Percentiles rank a stretch among this genome's conserved stretches.
Evolutionary conservation across 2,797 vertebrate species (phyloP).

Genomic region (Myiotriccus ornatus): DNA sequence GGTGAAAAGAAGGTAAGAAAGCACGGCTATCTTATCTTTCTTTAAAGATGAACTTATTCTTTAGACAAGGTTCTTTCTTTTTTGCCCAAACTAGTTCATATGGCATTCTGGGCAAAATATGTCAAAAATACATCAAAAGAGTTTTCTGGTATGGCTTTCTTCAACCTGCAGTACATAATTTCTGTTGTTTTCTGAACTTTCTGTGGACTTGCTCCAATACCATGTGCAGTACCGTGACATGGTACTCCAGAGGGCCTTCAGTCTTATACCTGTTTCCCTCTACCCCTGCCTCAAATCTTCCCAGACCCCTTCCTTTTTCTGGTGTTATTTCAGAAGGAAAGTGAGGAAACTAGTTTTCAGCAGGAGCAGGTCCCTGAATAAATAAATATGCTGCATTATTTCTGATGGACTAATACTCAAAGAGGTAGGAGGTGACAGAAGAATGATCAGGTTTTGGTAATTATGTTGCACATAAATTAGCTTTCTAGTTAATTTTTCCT

Average conservation of each 20-base stretch:
- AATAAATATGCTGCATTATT: neutral
- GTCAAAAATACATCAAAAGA: neutral
- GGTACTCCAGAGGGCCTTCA: neutral
- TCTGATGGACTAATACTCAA: neutral
- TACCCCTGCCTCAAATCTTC: neutral
- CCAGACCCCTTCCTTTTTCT: neutral
- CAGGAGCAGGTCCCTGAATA: neutral
- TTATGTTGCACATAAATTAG: neutral
- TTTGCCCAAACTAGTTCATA: neutral
- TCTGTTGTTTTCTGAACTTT: neutral
- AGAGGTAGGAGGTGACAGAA: neutral
- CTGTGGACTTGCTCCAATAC: fast-evolving
- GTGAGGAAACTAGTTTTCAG: neutral
- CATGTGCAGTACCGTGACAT: fast-evolving
- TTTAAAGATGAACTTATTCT: neutral
- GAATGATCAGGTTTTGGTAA: neutral
- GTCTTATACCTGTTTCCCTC: neutral
- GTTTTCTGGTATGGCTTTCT: neutral
- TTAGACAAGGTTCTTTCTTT: neutral
- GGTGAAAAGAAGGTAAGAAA: neutral
- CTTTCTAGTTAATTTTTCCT: neutral
- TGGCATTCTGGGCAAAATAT: neutral
- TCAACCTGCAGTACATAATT: neutral
- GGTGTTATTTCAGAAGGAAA: neutral
- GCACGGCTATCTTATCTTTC: neutral